phyloP scores from a whole-genome alignment of 2,888 invertebrate genomes.

The Hemistola chrysoprasaria region DNA sequence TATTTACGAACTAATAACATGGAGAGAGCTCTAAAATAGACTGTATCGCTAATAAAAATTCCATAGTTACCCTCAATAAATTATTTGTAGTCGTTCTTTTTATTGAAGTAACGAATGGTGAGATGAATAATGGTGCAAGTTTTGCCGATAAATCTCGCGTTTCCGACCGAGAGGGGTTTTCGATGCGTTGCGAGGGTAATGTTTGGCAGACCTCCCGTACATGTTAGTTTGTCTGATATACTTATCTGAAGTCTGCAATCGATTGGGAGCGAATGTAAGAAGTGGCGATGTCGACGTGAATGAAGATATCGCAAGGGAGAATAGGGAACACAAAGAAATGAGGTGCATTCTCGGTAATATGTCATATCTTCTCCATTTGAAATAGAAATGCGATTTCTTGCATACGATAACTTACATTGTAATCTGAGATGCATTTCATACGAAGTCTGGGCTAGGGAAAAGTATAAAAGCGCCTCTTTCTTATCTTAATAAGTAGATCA shows the following conservation, averaged over 20 bases:
- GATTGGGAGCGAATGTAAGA: conserved; percentile 48
- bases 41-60: conserved; percentile 73
- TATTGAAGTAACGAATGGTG: conserved; percentile 80
- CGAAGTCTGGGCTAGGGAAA: neutral
- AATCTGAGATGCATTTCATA: too few species aligned
- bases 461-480: neutral
- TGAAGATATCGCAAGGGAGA: conserved; percentile 8
- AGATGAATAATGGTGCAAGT: conserved; percentile 79
- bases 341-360: too few species aligned
- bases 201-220: conserved; percentile 64
- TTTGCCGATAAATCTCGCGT: conserved; percentile 76
- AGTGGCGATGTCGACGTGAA: conserved; percentile 3
- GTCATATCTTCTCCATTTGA: too few species aligned
- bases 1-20: conserved; percentile 64
- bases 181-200: conserved; percentile 57
- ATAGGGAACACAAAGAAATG: too few species aligned
- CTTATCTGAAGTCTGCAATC: conserved; percentile 60
- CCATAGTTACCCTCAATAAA: conserved; percentile 68
- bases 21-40: conserved; percentile 66
- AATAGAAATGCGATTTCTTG: too few species aligned
- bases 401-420: too few species aligned
- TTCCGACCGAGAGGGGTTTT: conserved; percentile 58
- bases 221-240: conserved; percentile 62
- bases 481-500: too few species aligned
- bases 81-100: conserved; percentile 77